Conservation (phyloP, 2,113 vertebrate genomes). For the Lucifuga dentata region DNA sequence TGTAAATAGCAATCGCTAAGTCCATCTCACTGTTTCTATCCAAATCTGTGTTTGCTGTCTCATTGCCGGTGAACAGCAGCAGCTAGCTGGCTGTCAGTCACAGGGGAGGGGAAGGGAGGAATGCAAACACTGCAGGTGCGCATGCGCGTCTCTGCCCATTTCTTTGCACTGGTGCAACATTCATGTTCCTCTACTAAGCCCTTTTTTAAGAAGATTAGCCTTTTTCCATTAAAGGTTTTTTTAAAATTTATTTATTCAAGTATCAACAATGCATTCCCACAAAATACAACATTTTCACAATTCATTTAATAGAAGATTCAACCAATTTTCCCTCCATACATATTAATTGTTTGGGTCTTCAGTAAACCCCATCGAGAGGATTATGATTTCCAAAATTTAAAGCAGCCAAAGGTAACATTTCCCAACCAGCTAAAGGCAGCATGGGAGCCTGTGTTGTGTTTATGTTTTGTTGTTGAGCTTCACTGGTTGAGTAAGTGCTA, state of each 20-base stretch:
- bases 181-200: background rate
- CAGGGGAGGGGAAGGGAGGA: constrained; percentile 47
- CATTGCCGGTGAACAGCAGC: constrained; percentile 75
- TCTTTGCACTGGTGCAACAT: background rate
- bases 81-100: constrained; percentile 68
- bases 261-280: no score
- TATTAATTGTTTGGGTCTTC: no score
- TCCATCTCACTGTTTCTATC: constrained; percentile 54
- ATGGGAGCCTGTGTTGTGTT: constrained; percentile 6
- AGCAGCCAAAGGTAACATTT: no score
- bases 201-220: background rate
- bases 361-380: no score
- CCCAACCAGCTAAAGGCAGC: constrained; percentile 11
- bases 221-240: no score
- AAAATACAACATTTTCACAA: no score
- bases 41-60: constrained; percentile 80
- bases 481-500: constrained; percentile 32
- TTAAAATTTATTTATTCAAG: accelerated
- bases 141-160: constrained; percentile 47
- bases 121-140: constrained; percentile 60
- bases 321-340: no score
- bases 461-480: constrained; percentile 14
- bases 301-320: no score
- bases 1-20: constrained; percentile 31
- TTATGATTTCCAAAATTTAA: no score